These are phyloP conservation scores for Punctoribates punctum DNA, from an alignment of 2,888 invertebrate genomes.

Conservation along the genomic window DNA sequence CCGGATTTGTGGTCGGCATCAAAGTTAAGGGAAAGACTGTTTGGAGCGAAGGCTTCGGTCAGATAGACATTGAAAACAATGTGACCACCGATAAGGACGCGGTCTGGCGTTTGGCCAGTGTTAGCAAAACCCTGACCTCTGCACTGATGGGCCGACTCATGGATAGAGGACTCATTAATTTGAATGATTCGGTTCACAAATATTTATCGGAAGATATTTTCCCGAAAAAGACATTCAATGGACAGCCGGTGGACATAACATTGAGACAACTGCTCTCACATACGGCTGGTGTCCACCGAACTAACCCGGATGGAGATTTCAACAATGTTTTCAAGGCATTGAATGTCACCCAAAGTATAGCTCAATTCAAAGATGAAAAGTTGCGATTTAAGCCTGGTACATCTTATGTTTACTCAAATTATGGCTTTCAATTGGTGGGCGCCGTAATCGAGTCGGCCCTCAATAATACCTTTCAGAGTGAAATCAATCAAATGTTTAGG, in stretches of 20 bases:
- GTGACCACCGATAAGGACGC: conserved; percentile 2
- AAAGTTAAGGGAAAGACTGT: neutral
- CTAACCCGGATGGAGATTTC: conserved; percentile 5
- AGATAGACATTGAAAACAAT: conserved; percentile 34
- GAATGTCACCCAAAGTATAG: conserved; percentile 10
- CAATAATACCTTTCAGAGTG: neutral
- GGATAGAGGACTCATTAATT: conserved; percentile 1
- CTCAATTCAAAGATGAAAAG: conserved; percentile 24
- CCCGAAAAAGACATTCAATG: conserved; percentile 8
- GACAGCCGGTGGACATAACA: conserved; percentile 6
- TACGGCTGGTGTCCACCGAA: conserved; percentile 17
- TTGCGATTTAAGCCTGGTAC: conserved; percentile 38
- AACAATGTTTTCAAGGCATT: neutral
- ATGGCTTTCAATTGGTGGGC: conserved; percentile 37
- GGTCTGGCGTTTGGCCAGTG: conserved; percentile 13
- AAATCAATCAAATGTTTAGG: neutral
- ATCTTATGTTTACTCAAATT: conserved; percentile 34
- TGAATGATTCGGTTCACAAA: neutral
- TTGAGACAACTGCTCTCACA: conserved; percentile 33
- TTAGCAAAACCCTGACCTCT: conserved; percentile 34
- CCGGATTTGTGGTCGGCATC: neutral
- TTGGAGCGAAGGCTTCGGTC: conserved; percentile 23
- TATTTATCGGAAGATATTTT: conserved; percentile 18
- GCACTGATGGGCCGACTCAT: conserved; percentile 13
- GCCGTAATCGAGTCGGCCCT: conserved; percentile 36